phyloP scores from a whole-genome alignment of 2,888 invertebrate genomes.

The Seira musarum region DNA sequence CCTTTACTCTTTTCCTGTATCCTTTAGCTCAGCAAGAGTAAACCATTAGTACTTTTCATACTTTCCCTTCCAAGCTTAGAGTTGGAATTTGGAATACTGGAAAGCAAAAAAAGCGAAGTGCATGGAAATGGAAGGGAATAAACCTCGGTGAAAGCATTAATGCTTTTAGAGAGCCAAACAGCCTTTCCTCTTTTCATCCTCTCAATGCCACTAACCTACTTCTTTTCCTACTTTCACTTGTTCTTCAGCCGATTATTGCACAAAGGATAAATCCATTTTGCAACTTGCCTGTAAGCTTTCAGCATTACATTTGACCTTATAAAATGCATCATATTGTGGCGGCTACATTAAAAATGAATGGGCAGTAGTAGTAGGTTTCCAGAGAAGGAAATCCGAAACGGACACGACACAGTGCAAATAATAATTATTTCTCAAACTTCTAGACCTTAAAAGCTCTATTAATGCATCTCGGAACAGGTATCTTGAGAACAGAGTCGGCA shows the following conservation, averaged over 20 bases:
- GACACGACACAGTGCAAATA: background rate
- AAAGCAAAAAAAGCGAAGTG: no score
- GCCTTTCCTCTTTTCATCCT: background rate
- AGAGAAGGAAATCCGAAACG: background rate
- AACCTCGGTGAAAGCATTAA: background rate
- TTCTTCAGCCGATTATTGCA: background rate
- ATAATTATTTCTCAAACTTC: no score
- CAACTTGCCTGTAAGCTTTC: background rate
- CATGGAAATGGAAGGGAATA: background rate
- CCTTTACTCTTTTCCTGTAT: slow-evolving; percentile 21
- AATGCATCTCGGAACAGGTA: no score
- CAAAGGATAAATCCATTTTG: background rate
- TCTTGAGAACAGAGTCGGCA: no score
- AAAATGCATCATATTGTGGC: background rate
- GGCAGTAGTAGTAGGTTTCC: background rate
- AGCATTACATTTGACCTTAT: background rate
- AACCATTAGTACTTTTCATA: slow-evolving; percentile 33
- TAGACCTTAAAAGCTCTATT: no score
- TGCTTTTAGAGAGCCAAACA: background rate
- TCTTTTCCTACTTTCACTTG: background rate
- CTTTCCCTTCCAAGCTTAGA: slow-evolving; percentile 2
- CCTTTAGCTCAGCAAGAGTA: slow-evolving; percentile 7
- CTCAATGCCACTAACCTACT: background rate
- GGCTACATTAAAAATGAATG: background rate
- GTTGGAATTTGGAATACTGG: background rate